A percentile compares a stretch with the other conserved stretches of the same genome.
These are phyloP conservation scores for Diabrotica balteata DNA, from an alignment of 2,888 invertebrate genomes.

Conservation along the genomic window DNA sequence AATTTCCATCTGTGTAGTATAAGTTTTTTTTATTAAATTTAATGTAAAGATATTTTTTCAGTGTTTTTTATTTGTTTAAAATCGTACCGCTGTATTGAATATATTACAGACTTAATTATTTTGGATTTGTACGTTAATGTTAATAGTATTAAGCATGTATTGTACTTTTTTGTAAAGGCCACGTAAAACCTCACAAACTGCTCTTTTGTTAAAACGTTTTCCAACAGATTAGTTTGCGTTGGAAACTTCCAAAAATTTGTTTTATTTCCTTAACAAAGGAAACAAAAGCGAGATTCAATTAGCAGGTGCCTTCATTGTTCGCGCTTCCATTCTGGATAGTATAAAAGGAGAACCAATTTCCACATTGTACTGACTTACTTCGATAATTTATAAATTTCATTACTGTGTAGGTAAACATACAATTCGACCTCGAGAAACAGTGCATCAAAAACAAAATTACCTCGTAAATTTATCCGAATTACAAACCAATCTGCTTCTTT, in stretches of 20 bases:
- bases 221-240: constrained; percentile 7
- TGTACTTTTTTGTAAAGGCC: too few relatives aligned
- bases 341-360: constrained; percentile 26
- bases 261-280: constrained; percentile 21
- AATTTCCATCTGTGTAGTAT: too few relatives aligned
- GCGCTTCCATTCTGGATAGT: constrained; percentile 26
- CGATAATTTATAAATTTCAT: constrained; percentile 33
- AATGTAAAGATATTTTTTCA: too few relatives aligned
- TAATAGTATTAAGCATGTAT: too few relatives aligned
- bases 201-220: constrained; percentile 6
- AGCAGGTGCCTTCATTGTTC: constrained; percentile 28
- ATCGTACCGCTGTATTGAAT: too few relatives aligned
- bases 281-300: constrained; percentile 30
- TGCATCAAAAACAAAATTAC: constrained; percentile 35
- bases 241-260: constrained; percentile 20
- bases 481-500: constrained; percentile 35
- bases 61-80: too few relatives aligned
- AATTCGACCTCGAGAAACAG: constrained; percentile 25
- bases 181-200: constrained; percentile 2
- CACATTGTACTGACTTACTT: constrained; percentile 31
- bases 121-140: too few relatives aligned
- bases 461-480: constrained; percentile 32
- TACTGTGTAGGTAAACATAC: constrained; percentile 27
- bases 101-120: too few relatives aligned
- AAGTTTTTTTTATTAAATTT: too few relatives aligned